Conservation (phyloP, 2,888 invertebrate genomes). For the Lepeophtheirus nordmannii region DNA sequence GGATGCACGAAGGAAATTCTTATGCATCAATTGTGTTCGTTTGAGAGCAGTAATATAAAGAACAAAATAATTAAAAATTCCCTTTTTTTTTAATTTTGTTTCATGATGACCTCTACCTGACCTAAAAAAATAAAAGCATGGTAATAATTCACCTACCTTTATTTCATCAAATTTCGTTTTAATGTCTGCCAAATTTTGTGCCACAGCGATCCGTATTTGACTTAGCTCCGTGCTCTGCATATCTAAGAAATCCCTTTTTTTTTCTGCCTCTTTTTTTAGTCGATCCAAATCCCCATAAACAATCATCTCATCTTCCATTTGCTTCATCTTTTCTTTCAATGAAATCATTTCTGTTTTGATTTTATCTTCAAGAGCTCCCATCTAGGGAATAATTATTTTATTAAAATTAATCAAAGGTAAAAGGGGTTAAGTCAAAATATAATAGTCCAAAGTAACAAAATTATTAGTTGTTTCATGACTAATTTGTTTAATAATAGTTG, state of each 20-base stretch:
- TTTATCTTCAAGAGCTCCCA: conserved; percentile 52
- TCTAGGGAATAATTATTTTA: conserved; percentile 34
- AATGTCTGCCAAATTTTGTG: conserved; percentile 40
- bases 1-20: too few relatives aligned
- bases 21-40: too few relatives aligned
- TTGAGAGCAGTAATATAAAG: too few relatives aligned
- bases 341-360: conserved; percentile 42
- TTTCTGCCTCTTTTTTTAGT: conserved; percentile 41
- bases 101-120: too few relatives aligned
- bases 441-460: neutral
- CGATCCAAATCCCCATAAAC: conserved; percentile 43
- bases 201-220: conserved; percentile 35
- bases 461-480: too few relatives aligned
- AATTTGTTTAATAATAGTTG: too few relatives aligned
- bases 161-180: conserved; percentile 41
- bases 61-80: too few relatives aligned
- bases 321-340: conserved; percentile 37
- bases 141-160: conserved; percentile 33
- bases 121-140: too few relatives aligned
- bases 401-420: conserved; percentile 10
- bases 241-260: conserved; percentile 42
- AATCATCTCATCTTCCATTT: conserved; percentile 47
- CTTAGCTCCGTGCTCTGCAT: conserved; percentile 39
- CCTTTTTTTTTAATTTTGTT: too few relatives aligned
- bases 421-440: neutral